phyloP scores from a whole-genome alignment of 2,797 vertebrate species.

The Esox lucius region DNA sequence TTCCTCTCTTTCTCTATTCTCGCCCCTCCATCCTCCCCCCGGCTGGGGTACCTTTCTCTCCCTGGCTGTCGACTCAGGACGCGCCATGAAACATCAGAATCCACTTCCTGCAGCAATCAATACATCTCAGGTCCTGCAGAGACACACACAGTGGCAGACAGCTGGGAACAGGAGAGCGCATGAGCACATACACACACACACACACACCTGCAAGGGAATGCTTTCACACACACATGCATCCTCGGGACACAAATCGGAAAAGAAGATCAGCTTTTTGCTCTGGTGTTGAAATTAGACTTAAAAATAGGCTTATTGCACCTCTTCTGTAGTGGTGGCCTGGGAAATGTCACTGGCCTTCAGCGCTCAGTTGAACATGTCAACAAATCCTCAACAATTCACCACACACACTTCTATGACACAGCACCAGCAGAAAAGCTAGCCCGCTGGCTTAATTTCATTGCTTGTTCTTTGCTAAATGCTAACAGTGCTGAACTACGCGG shows the following conservation, averaged over 20 bases:
- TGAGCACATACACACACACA: slow-evolving; percentile 19
- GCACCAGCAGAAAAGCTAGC: not conserved
- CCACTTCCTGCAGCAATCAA: slow-evolving; percentile 81
- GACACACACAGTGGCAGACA: slow-evolving; percentile 27
- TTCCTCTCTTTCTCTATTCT: not conserved
- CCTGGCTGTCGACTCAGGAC: slow-evolving; percentile 65
- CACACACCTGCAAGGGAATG: slow-evolving; percentile 2
- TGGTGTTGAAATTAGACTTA: slow-evolving; percentile 36
- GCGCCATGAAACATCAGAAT: slow-evolving; percentile 75
- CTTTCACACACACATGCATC: slow-evolving; percentile 17
- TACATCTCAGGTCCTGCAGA: slow-evolving; percentile 65
- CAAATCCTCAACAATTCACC: not conserved
- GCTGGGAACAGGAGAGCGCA: not conserved
- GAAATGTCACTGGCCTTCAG: slow-evolving; percentile 11
- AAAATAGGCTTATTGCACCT: slow-evolving; percentile 28
- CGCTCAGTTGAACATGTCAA: not conserved
- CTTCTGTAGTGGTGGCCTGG: slow-evolving; percentile 22
- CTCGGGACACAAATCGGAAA: slow-evolving; percentile 13
- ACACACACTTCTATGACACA: not conserved
- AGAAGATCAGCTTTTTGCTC: slow-evolving; percentile 31
- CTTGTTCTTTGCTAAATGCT: not conserved
- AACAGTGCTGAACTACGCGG: not conserved
- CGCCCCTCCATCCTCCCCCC: not conserved
- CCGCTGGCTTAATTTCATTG: not conserved
- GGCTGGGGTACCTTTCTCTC: slow-evolving; percentile 40